These are phyloP conservation scores for Arctocebus calabarensis DNA, from an alignment of 2,797 vertebrate genomes.

Conservation along the genomic window DNA sequence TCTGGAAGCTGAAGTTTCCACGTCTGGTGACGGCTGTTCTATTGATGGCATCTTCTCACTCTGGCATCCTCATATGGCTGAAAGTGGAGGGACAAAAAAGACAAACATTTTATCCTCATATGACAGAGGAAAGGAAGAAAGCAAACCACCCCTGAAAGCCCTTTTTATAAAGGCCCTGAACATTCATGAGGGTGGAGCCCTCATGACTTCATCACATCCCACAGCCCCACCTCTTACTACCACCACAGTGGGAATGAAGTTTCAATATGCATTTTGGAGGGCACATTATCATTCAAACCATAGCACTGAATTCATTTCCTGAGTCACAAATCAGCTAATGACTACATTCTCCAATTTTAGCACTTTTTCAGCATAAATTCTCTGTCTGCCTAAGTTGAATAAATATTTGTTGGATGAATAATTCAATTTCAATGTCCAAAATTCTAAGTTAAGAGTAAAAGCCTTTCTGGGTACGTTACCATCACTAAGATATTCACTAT, in stretches of 20 bases:
- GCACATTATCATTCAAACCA: not conserved
- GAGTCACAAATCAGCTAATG: not conserved
- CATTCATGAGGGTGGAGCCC: not conserved
- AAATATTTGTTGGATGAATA: not conserved
- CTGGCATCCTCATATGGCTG: not conserved
- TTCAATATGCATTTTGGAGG: not conserved
- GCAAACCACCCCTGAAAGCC: not conserved
- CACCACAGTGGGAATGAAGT: not conserved
- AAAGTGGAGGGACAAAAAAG: not conserved
- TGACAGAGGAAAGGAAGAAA: not conserved
- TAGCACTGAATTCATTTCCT: not conserved
- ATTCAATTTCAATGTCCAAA: not conserved
- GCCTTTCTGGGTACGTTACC: not conserved
- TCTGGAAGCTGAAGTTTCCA: not conserved
- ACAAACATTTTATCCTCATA: not conserved
- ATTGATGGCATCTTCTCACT: not conserved
- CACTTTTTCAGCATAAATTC: not conserved
- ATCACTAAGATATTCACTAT: not conserved
- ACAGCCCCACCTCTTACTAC: not conserved
- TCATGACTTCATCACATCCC: not conserved
- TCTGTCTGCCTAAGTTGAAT: not conserved
- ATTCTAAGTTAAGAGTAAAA: constrained; percentile 1
- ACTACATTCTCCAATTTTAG: not conserved
- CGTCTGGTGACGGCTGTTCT: not conserved
- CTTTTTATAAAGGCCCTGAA: not conserved